These are phyloP conservation scores for Noctuana brunneofusca DNA, from an alignment of 2,888 invertebrate genomes.

Conservation along the genomic window DNA sequence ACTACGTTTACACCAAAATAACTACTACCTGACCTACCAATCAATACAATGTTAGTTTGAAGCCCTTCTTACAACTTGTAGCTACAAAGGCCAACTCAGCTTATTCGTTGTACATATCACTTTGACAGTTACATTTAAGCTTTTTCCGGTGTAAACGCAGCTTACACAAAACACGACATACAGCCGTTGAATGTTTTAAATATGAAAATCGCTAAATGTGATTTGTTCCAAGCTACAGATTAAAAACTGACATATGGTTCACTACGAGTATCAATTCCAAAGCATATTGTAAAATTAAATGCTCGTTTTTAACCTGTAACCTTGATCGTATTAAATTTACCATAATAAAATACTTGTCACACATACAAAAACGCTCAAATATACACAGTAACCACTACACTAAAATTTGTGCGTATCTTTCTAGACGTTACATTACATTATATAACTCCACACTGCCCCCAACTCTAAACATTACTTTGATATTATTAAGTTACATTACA, in stretches of 20 bases:
- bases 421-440: constrained; percentile 62
- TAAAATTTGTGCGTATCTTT: constrained; percentile 80
- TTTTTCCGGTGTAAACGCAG: not conserved
- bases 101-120: constrained; percentile 10
- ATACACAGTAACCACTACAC: constrained; percentile 63
- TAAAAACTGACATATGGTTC: not conserved
- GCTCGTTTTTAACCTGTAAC: constrained; percentile 12
- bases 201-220: not conserved
- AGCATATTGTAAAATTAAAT: constrained; percentile 27
- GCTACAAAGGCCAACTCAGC: not conserved
- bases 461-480: constrained; percentile 51
- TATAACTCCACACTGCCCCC: constrained; percentile 43
- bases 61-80: no score
- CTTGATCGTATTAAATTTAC: not conserved
- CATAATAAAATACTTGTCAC: constrained; percentile 30
- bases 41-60: no score
- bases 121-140: not conserved
- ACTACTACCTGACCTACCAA: not conserved
- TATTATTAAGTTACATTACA: constrained; percentile 41
- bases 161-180: not conserved
- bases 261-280: constrained; percentile 24
- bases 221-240: not conserved
- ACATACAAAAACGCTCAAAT: constrained; percentile 47
- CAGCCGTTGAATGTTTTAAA: not conserved
- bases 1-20: constrained; percentile 12